Base-by-base conservation (phyloP, 2,113 vertebrate species). In the Salminus brasiliensis region DNA sequence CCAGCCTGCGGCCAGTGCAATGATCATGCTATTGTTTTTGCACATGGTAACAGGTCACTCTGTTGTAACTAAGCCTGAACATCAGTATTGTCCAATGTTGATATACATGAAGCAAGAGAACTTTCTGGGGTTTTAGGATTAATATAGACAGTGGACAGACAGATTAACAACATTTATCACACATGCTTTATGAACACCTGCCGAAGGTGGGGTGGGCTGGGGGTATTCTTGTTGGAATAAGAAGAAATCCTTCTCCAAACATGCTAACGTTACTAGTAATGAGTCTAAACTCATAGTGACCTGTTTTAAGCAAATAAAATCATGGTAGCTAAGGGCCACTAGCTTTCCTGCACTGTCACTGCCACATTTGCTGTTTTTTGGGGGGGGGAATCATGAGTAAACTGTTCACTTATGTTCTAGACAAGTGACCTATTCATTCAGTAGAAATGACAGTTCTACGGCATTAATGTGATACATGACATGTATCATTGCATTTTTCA, bases 111-210 rank as follows among this genome's bases (percentile, higher is more conserved):
- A 47, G 39, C 23, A 57, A 72, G 34, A 57, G 32, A 32, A 57
- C 32, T 39, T 72, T 55, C 13, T 57, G 27, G 30, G 13, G 41
- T 29, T 18, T 63, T 34, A 45, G 39, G 36, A 63, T 63, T 75
- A 75, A 65, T 18, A 65, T 1, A 55, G 30, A 63, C 21, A 63
- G 30, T 62, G 7, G 16, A 63, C 15, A n/a, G 21, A 63, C 41
- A 34, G 57, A 65, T 65, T 1, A 65, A 76, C 23, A 73, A 55
- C 9, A 63, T 34, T 49, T 65, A 15, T 62, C 43, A 30, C 30
- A 23, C 47, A 36, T 66, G 47, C 43, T 25, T 45, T 30, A 62
- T 41, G 23, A 52, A 29, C 65, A 55, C 21, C 47, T 25, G n/a
- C n/a, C n/a, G n/a, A n/a, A n/a, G n/a, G n/a, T n/a, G n/a, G n/a